Percentiles rank a stretch among this genome's conserved stretches.
Evolutionary conservation across 2,113 vertebrate species (phyloP).

Genomic region (Haplochromis burtoni): DNA sequence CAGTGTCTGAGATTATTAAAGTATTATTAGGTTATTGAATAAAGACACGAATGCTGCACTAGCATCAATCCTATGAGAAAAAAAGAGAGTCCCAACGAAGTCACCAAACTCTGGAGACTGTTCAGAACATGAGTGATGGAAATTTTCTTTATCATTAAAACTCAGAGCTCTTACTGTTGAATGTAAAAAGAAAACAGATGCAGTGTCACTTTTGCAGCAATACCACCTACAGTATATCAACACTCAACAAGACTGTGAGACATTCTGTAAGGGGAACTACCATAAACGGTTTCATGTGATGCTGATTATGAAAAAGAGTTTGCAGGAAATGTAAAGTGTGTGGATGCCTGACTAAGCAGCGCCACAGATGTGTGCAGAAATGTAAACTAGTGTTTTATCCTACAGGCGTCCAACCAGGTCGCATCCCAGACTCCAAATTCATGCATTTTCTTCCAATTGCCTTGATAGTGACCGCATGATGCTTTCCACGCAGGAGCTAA

Average conservation of each 20-base stretch:
- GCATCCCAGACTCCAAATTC: constrained; percentile 27
- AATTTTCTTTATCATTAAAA: neutral
- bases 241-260: neutral
- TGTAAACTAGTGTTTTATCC: neutral
- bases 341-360: neutral
- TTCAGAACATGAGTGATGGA: neutral
- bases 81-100: neutral
- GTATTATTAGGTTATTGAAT: neutral
- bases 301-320: neutral
- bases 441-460: constrained; percentile 6
- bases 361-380: neutral
- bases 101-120: neutral
- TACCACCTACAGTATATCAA: neutral
- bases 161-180: neutral
- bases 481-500: neutral
- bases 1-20: neutral
- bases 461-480: neutral
- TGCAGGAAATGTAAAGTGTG: neutral
- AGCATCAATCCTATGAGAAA: neutral
- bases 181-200: neutral
- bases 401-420: neutral
- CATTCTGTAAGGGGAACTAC: neutral
- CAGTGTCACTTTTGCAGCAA: neutral
- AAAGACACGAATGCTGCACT: neutral
- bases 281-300: neutral